These are phyloP conservation scores for Calliopum simillimum DNA, from an alignment of 2,888 invertebrate species.

Conservation along the genomic window DNA sequence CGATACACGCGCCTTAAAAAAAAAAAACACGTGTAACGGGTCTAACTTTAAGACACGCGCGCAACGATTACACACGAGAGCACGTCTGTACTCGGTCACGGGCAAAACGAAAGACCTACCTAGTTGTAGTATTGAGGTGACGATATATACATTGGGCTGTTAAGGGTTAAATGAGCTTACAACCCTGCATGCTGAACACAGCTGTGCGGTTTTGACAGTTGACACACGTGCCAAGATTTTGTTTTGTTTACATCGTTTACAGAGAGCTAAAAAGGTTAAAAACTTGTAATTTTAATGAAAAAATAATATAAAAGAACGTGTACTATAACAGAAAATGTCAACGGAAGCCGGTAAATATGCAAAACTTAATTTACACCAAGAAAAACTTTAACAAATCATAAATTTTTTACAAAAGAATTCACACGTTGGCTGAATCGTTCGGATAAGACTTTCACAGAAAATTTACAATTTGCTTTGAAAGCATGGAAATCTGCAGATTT, in stretches of 20 bases:
- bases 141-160: no score
- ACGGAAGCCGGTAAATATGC: conserved; percentile 45
- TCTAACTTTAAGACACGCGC: no score
- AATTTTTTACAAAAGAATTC: conserved; percentile 53
- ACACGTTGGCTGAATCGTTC: conserved; percentile 58
- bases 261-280: no score
- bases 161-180: no score
- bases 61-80: no score
- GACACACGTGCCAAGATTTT: no score
- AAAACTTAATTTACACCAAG: neutral
- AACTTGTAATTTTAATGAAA: conserved; percentile 32
- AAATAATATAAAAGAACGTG: neutral
- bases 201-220: conserved; percentile 13
- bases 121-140: no score
- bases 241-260: no score
- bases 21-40: no score
- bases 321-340: conserved; percentile 41
- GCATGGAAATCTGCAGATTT: conserved; percentile 65
- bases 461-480: conserved; percentile 61
- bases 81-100: no score
- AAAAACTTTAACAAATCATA: neutral
- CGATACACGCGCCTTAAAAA: no score
- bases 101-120: no score
- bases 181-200: neutral
- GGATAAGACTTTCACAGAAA: conserved; percentile 55